Conservation (phyloP, 2,113 vertebrate species). For the Otis tarda region DNA sequence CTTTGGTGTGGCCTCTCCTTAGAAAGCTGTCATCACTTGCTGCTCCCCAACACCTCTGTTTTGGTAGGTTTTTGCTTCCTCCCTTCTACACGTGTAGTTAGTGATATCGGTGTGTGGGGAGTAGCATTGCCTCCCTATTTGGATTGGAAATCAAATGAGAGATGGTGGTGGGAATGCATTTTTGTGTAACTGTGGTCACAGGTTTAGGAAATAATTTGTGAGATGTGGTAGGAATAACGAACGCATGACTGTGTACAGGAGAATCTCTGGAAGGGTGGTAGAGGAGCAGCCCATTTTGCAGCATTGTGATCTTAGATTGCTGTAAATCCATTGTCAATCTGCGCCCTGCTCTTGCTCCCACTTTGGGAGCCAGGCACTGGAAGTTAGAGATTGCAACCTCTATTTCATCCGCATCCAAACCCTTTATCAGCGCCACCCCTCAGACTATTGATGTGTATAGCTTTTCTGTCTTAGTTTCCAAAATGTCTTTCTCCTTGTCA, state of each 20-base stretch:
- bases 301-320: neutral
- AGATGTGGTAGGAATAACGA: neutral
- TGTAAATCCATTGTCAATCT: neutral
- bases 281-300: neutral
- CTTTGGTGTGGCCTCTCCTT: neutral
- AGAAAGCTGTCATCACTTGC: no score
- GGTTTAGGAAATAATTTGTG: neutral
- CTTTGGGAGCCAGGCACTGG: neutral
- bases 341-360: neutral
- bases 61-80: neutral
- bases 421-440: neutral
- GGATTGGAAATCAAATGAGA: neutral
- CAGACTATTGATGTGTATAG: neutral
- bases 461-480: neutral
- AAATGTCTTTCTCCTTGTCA: neutral
- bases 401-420: neutral
- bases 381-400: neutral
- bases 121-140: neutral
- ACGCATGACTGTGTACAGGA: rapidly evolving
- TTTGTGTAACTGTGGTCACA: neutral
- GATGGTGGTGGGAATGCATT: neutral
- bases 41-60: neutral
- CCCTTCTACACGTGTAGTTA: neutral
- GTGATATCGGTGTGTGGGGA: neutral
- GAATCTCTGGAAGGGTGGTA: neutral